phyloP scores from a whole-genome alignment of 23 tunicate genomes.

The Pegea sp. region DNA sequence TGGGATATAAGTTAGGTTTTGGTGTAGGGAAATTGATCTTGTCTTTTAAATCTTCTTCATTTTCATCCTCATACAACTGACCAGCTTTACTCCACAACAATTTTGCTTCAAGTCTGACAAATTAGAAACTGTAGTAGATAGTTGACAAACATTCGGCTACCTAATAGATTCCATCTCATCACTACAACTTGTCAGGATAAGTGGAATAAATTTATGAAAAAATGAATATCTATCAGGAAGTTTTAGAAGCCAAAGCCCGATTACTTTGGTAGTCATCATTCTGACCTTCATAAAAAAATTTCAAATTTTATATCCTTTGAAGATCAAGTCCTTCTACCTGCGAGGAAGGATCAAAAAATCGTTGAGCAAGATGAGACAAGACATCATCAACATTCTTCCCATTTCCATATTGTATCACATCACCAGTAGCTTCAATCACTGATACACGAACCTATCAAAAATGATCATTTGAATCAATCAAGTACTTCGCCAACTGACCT shows the following conservation, averaged over 20 bases:
- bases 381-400: constrained; percentile 94
- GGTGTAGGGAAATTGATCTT: constrained; percentile 64
- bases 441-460: constrained; percentile 51
- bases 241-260: constrained; percentile 74
- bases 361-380: constrained; percentile 72
- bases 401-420: constrained; percentile 83
- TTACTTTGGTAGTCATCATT: constrained; percentile 35
- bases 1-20: constrained; percentile 43
- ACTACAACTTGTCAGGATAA: constrained; percentile 62
- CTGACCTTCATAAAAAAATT: constrained; percentile 25
- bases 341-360: constrained; percentile 77
- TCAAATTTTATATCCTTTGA: not conserved
- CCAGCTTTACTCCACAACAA: constrained; percentile 62
- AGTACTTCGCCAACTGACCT: too few species aligned
- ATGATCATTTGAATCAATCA: not conserved
- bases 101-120: constrained; percentile 51
- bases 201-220: constrained; percentile 87
- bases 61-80: constrained; percentile 43
- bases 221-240: constrained; percentile 85
- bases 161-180: constrained; percentile 89
- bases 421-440: constrained; percentile 88
- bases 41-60: constrained; percentile 85
- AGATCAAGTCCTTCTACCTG: constrained; percentile 22
- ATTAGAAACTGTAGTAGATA: not conserved
- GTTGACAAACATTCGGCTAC: constrained; percentile 8